A percentile compares a stretch with the other conserved stretches of the same genome.
phyloP scores from a whole-genome alignment of 2,797 vertebrate species.

The Crenichthys baileyi region DNA sequence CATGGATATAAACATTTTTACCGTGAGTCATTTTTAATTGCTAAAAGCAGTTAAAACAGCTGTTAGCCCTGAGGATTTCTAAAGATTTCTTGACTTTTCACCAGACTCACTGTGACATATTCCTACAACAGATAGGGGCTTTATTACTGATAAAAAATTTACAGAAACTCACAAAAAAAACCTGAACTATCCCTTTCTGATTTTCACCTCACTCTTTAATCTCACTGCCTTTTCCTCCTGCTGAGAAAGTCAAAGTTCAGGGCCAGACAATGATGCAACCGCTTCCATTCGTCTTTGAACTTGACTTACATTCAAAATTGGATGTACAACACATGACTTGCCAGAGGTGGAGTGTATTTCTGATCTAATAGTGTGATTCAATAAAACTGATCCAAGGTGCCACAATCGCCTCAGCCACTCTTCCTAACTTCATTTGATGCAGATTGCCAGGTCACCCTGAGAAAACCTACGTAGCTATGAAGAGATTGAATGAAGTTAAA shows the following conservation, averaged over 20 bases:
- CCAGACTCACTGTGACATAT: neutral
- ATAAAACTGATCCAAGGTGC: conserved; percentile 51
- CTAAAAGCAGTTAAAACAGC: neutral
- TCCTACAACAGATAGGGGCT: neutral
- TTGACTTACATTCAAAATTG: conserved; percentile 52
- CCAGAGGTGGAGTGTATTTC: conserved; percentile 33
- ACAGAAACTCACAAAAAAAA: neutral
- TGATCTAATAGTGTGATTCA: conserved; percentile 42
- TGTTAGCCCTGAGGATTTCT: no score
- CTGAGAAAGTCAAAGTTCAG: conserved; percentile 67
- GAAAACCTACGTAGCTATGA: conserved; percentile 29
- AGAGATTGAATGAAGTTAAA: conserved; percentile 20
- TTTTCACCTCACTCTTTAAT: conserved; percentile 40
- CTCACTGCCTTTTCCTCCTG: conserved; percentile 38
- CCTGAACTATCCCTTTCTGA: neutral
- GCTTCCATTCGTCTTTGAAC: conserved; percentile 58
- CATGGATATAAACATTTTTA: neutral
- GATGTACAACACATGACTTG: conserved; percentile 30
- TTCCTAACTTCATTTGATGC: conserved; percentile 44
- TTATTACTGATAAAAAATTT: neutral
- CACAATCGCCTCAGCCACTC: conserved; percentile 21
- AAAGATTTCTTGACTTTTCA: neutral
- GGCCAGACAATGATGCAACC: conserved; percentile 49
- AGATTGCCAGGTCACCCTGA: conserved; percentile 57
- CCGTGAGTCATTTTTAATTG: neutral